A percentile compares a stretch with the other conserved stretches of the same genome.
Conservation (phyloP, 1,140 invertebrate species). For the Bombyx mandarina region DNA sequence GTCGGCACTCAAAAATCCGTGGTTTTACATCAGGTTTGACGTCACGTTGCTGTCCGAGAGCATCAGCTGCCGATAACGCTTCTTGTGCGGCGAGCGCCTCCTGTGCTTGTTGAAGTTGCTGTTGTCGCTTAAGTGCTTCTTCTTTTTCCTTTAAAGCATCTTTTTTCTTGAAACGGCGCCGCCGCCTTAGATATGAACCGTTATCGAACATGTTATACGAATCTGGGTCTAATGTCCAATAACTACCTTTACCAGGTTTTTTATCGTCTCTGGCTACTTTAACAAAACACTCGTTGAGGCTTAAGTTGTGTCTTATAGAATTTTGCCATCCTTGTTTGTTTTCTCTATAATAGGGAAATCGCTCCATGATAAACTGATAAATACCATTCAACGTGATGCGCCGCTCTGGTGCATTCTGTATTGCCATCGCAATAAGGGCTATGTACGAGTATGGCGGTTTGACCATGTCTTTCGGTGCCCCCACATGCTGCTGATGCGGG, state of each 20-base stretch:
- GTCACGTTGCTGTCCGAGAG: constrained; percentile 62
- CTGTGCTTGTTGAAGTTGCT: constrained; percentile 70
- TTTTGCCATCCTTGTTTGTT: constrained; percentile 98
- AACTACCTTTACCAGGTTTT: constrained; percentile 96
- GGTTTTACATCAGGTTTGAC: constrained; percentile 71
- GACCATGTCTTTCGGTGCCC: constrained; percentile 86
- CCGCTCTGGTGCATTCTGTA: constrained; percentile 92
- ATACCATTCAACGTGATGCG: constrained; percentile 98
- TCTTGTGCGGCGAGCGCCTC: constrained; percentile 69
- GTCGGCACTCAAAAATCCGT: constrained; percentile 73
- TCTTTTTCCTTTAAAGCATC: constrained; percentile 91
- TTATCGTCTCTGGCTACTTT: constrained; percentile 94
- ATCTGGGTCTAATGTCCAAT: constrained; percentile 97
- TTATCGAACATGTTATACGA: constrained; percentile 99
- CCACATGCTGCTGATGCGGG: constrained; percentile 81
- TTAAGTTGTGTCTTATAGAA: constrained; percentile 96
- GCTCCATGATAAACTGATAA: constrained; percentile 98
- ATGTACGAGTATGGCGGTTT: constrained; percentile 99
- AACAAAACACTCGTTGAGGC: constrained; percentile 98
- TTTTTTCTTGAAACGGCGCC: constrained; percentile 96
- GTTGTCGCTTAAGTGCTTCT: constrained; percentile 85
- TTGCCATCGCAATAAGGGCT: constrained; percentile 98
- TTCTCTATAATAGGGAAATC: constrained; percentile 98
- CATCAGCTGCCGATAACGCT: constrained; percentile 54
- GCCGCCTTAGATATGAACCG: constrained; percentile 92